These are phyloP conservation scores for Hirtodrosophila trivittata DNA, from an alignment of 2,888 invertebrate genomes.

Conservation along the genomic window DNA sequence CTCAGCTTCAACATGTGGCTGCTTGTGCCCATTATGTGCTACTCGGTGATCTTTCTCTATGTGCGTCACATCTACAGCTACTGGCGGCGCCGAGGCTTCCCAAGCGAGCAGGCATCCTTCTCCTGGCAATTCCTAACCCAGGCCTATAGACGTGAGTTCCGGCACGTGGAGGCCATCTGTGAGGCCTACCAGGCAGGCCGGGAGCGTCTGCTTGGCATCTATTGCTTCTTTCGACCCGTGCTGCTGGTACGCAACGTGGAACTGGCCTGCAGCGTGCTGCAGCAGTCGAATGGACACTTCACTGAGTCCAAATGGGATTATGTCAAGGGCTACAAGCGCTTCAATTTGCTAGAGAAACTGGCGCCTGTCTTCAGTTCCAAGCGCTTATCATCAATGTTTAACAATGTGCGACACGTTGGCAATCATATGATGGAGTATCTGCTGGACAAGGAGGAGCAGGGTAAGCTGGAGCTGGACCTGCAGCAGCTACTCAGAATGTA, in stretches of 20 bases:
- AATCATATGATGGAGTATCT: constrained; percentile 85
- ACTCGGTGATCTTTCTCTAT: constrained; percentile 63
- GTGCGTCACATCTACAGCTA: constrained; percentile 80
- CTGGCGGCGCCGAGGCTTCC: constrained; percentile 80
- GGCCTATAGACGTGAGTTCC: constrained; percentile 77
- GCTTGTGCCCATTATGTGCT: constrained; percentile 75
- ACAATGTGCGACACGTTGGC: constrained; percentile 86
- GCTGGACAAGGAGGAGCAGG: constrained; percentile 63
- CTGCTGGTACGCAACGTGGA: constrained; percentile 87
- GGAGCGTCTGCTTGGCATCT: constrained; percentile 86
- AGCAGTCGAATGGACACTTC: constrained; percentile 87
- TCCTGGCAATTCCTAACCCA: constrained; percentile 64
- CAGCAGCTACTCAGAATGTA: constrained; percentile 72
- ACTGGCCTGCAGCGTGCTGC: constrained; percentile 86
- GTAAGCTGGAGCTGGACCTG: constrained; percentile 57
- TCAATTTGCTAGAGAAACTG: constrained; percentile 86
- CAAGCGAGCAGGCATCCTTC: constrained; percentile 64
- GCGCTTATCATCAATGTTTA: constrained; percentile 87
- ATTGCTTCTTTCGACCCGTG: constrained; percentile 87
- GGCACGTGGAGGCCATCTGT: constrained; percentile 72
- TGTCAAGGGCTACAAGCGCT: constrained; percentile 85
- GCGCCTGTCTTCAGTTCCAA: constrained; percentile 88
- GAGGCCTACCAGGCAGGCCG: constrained; percentile 75
- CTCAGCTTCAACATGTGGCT: constrained; percentile 75
- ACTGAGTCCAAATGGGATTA: constrained; percentile 87